phyloP scores from a whole-genome alignment of 35 echinoderm and acorn worm genomes.

The Lytechinus variegatus region DNA sequence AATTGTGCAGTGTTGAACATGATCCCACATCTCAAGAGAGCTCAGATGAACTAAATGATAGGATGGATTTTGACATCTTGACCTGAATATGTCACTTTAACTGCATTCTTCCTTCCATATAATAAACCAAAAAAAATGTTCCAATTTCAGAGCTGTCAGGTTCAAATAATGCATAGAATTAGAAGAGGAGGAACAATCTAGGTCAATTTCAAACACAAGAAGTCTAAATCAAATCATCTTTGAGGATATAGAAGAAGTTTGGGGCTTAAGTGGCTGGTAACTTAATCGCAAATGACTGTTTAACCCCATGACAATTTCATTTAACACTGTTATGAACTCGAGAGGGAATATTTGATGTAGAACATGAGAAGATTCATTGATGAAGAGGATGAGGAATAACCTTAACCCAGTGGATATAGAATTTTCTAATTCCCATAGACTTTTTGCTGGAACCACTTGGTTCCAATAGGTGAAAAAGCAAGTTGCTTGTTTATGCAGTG shows the following conservation, averaged over 20 bases:
- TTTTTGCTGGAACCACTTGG: no score
- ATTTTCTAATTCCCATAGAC: no score
- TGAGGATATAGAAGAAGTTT: not conserved
- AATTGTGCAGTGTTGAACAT: not conserved
- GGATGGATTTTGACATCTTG: not conserved
- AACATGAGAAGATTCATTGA: no score
- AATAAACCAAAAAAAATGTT: not conserved
- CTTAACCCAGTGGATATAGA: no score
- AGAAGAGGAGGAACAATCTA: no score
- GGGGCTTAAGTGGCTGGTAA: not conserved
- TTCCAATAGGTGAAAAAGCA: no score
- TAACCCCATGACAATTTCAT: not conserved
- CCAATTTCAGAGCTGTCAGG: not conserved
- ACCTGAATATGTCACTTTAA: slow-evolving; percentile 5
- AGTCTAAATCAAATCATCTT: not conserved
- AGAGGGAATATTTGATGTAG: not conserved
- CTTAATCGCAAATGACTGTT: not conserved
- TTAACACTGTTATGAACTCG: not conserved
- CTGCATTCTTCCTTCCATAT: not conserved
- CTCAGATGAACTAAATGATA: not conserved
- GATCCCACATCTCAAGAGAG: not conserved
- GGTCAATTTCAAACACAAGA: not conserved
- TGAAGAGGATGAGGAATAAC: no score
- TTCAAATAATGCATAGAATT: not conserved
- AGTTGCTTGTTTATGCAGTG: no score